Percentiles rank a stretch among this genome's conserved stretches.
Conservation (phyloP, 2,113 vertebrate genomes). For the Ptyas mucosa region DNA sequence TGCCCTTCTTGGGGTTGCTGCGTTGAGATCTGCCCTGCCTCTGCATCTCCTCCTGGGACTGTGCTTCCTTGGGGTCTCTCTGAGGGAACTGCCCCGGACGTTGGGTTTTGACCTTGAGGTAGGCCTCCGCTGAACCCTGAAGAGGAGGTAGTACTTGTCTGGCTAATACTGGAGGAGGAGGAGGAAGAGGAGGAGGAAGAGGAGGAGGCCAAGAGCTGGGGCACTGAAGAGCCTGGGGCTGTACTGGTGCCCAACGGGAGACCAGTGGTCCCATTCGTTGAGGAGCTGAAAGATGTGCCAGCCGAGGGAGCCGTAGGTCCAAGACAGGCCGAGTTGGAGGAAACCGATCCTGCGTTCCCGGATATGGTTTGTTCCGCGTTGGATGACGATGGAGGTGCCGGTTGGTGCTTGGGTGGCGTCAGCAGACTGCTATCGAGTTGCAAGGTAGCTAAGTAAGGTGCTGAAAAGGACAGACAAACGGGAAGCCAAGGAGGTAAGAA, state of each 20-base stretch:
- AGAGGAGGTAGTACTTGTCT: conserved; percentile 63
- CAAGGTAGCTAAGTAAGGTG: conserved; percentile 87
- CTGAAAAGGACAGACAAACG: conserved; percentile 67
- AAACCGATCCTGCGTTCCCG: conserved; percentile 54
- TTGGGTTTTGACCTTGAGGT: conserved; percentile 63
- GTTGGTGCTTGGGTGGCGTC: conserved; percentile 81
- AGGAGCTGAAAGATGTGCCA: conserved; percentile 67
- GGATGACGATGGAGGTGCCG: conserved; percentile 58
- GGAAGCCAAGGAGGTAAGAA: neutral
- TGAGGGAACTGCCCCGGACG: conserved; percentile 54
- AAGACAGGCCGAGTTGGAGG: conserved; percentile 53
- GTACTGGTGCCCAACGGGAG: conserved; percentile 51
- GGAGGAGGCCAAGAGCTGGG: conserved; percentile 62
- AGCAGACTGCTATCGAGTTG: conserved; percentile 88
- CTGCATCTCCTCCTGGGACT: conserved; percentile 67
- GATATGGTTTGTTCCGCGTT: conserved; percentile 62
- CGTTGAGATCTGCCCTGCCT: conserved; percentile 67
- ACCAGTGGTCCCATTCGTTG: conserved; percentile 57
- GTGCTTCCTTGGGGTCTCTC: conserved; percentile 71
- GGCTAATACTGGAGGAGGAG: conserved; percentile 62
- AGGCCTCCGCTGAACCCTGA: conserved; percentile 64
- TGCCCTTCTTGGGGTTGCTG: conserved; percentile 74
- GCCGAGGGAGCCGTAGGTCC: conserved; percentile 49
- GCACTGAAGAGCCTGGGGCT: conserved; percentile 63
- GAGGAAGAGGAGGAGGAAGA: conserved; percentile 45